Evolutionary conservation across 2,113 vertebrate species (phyloP).

Genomic region (Rostratula benghalensis): DNA sequence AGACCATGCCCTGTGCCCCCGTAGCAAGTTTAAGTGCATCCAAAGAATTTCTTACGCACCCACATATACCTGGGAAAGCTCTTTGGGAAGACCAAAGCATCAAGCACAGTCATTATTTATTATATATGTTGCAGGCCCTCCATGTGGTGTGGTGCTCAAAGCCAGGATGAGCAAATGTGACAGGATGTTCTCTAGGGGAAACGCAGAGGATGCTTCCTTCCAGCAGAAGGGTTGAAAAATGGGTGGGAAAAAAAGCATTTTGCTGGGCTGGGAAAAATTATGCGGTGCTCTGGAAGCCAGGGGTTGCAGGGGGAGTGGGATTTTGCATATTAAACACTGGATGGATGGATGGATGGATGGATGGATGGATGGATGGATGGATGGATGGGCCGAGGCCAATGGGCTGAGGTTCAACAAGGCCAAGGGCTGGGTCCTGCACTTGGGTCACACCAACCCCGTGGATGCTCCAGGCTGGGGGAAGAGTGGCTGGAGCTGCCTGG

Average conservation of each 20-base stretch:
- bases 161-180: neutral
- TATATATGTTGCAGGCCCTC: neutral
- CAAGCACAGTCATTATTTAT: fast-evolving
- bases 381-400: no score
- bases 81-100: neutral
- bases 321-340: neutral
- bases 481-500: no score
- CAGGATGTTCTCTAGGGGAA: no score
- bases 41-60: neutral
- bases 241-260: neutral
- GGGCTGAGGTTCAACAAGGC: no score
- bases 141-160: neutral
- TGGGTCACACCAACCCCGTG: no score
- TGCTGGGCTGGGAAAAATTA: neutral
- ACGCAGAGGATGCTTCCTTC: neutral
- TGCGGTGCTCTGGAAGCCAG: neutral
- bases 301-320: neutral
- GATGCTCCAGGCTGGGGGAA: no score
- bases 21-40: neutral
- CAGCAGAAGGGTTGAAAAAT: neutral
- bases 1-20: no score
- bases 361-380: no score
- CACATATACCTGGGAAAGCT: fast-evolving
- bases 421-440: no score
- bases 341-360: no score